Percentiles rank a stretch among this genome's conserved stretches.
These are phyloP conservation scores for Aradophagus sp. DNA, from an alignment of 1,140 invertebrate species.

Conservation along the genomic window DNA sequence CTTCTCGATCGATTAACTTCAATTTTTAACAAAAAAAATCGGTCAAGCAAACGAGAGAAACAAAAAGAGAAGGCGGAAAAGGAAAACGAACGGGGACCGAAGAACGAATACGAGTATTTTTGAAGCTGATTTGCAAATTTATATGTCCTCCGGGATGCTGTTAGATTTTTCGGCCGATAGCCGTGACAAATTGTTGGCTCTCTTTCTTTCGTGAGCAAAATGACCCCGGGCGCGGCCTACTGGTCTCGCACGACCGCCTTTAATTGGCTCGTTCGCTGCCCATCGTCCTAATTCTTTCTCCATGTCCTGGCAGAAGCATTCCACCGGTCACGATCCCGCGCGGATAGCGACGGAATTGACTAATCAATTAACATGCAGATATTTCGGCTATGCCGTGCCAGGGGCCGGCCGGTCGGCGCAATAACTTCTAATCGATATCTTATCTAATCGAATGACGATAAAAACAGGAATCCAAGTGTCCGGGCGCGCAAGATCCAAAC, in stretches of 20 bases:
- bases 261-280: constrained; percentile 54
- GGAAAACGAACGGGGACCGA: constrained; percentile 8
- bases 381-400: constrained; percentile 39
- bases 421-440: constrained; percentile 28
- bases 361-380: constrained; percentile 56
- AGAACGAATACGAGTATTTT: constrained; percentile 18
- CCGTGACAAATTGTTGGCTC: constrained; percentile 57
- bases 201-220: constrained; percentile 55
- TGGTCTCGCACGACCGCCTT: constrained; percentile 56
- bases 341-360: constrained; percentile 32
- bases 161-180: constrained; percentile 52
- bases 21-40: background rate
- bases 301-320: constrained; percentile 34
- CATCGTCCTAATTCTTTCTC: constrained; percentile 55
- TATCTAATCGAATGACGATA: constrained; percentile 39
- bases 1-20: too few species aligned
- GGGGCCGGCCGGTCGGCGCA: background rate
- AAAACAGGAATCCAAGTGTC: constrained; percentile 38
- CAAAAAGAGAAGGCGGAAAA: constrained; percentile 12
- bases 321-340: constrained; percentile 39
- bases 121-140: constrained; percentile 56
- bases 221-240: constrained; percentile 50
- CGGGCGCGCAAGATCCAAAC: background rate
- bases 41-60: background rate
- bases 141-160: constrained; percentile 50